Percentiles rank a stretch among this genome's conserved stretches.
phyloP scores from a whole-genome alignment of 2,113 vertebrate genomes.

The Myanophis thanlyinensis region DNA sequence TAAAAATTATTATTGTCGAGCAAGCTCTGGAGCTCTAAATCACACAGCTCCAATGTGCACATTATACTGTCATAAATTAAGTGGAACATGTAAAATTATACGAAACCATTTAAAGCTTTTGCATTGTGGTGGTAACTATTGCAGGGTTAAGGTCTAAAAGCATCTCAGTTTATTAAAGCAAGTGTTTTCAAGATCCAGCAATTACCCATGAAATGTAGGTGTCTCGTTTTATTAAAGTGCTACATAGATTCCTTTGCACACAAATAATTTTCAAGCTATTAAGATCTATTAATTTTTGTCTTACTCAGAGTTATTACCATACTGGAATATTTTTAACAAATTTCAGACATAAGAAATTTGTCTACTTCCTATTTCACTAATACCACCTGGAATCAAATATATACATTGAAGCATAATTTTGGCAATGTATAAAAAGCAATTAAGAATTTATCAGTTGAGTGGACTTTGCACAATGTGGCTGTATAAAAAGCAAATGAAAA shows the following conservation, averaged over 20 bases:
- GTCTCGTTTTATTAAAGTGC: slow-evolving; percentile 35
- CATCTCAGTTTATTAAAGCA: neutral
- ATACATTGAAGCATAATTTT: slow-evolving; percentile 71
- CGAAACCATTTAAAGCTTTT: neutral
- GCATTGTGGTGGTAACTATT: neutral
- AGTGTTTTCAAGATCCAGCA: slow-evolving; percentile 32
- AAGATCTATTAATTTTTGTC: slow-evolving; percentile 54
- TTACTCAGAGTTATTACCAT: slow-evolving; percentile 57
- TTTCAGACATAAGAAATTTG: slow-evolving; percentile 73
- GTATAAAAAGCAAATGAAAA: slow-evolving; percentile 79
- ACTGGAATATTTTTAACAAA: slow-evolving; percentile 71
- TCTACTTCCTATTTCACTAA: slow-evolving; percentile 69
- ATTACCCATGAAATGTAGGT: slow-evolving; percentile 52
- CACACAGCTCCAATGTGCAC: neutral
- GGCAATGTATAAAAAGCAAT: slow-evolving; percentile 63
- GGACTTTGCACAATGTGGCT: slow-evolving; percentile 80
- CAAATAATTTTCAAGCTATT: slow-evolving; percentile 47
- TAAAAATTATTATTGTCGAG: neutral
- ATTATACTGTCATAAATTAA: slow-evolving; percentile 2
- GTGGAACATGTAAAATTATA: neutral
- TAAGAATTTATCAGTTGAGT: slow-evolving; percentile 75
- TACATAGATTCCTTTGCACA: neutral
- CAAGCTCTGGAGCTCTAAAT: neutral
- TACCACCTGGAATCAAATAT: slow-evolving; percentile 68
- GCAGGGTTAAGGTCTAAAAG: neutral